These are phyloP conservation scores for Peromyscus eremicus DNA, from an alignment of 2,797 vertebrate genomes.

Conservation along the genomic window DNA sequence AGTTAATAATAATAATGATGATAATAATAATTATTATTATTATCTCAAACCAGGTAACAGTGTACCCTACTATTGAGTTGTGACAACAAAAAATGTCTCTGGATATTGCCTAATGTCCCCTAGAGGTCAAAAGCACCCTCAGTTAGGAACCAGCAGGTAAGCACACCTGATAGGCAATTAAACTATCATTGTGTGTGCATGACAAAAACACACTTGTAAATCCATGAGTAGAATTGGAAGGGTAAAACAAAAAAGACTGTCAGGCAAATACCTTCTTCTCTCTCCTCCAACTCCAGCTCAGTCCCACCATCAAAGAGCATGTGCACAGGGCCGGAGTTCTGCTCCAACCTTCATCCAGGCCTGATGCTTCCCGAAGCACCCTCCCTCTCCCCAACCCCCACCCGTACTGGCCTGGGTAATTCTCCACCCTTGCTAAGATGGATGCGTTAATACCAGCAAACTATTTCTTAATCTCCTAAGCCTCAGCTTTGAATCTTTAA, in stretches of 20 bases:
- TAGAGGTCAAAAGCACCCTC: not conserved
- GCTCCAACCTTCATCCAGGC: not conserved
- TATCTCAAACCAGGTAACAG: not conserved
- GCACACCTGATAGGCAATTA: not conserved
- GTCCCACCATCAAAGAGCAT: not conserved
- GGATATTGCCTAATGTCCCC: not conserved
- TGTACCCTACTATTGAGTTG: not conserved
- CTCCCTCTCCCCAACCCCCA: not conserved
- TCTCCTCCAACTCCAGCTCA: not conserved
- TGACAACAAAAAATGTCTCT: constrained; percentile 41
- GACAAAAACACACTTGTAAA: not conserved
- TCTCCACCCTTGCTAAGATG: constrained; percentile 67
- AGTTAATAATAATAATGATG: not conserved
- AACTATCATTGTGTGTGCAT: not conserved
- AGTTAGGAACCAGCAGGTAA: not conserved
- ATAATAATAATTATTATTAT: not conserved
- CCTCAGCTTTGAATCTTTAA: constrained; percentile 78
- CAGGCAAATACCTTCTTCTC: not conserved
- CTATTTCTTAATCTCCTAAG: constrained; percentile 84
- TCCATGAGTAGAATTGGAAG: constrained; percentile 16
- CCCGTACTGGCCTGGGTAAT: constrained; percentile 33
- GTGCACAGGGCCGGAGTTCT: not conserved
- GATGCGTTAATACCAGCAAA: constrained; percentile 79
- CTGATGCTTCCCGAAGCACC: not conserved
- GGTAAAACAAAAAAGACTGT: constrained; percentile 16